Evolutionary conservation across 2,113 vertebrate species (phyloP).

Genomic region (Coptodon rendalli): DNA sequence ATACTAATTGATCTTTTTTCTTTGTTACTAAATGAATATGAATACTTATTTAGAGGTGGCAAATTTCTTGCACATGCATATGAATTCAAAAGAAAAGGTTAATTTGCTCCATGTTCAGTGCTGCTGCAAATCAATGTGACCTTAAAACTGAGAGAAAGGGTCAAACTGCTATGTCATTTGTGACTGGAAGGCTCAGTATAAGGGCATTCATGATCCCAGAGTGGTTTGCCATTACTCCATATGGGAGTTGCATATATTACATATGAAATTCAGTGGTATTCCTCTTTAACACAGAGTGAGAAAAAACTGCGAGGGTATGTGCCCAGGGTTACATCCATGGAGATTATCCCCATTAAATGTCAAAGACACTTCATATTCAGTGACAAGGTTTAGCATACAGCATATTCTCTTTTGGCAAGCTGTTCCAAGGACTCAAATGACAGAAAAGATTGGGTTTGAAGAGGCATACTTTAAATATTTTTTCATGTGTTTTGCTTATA

Average conservation of each 20-base stretch:
- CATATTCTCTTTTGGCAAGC: background rate
- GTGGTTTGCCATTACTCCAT: background rate
- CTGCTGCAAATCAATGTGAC: constrained; percentile 22
- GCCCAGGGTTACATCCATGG: constrained; percentile 9
- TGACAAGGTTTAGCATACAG: constrained; percentile 4
- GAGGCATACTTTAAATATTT: background rate
- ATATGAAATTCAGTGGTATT: constrained; percentile 46
- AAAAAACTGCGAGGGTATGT: background rate
- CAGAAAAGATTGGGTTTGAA: background rate
- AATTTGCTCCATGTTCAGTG: background rate
- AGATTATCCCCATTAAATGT: constrained; percentile 34
- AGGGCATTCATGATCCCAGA: background rate
- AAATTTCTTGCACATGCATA: background rate
- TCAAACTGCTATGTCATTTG: constrained; percentile 29
- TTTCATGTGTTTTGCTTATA: background rate
- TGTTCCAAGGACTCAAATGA: background rate
- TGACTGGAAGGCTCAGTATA: constrained; percentile 10
- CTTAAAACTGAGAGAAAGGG: constrained; percentile 6
- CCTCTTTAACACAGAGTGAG: constrained; percentile 17
- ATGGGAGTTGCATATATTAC: constrained; percentile 17
- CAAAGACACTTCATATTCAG: constrained; percentile 20
- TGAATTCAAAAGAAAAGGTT: background rate
- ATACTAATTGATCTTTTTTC: background rate
- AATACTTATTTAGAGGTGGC: background rate
- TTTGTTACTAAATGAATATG: background rate